Evolutionary conservation across 2,113 vertebrate species (phyloP).

Genomic region (Regulus satrapa): DNA sequence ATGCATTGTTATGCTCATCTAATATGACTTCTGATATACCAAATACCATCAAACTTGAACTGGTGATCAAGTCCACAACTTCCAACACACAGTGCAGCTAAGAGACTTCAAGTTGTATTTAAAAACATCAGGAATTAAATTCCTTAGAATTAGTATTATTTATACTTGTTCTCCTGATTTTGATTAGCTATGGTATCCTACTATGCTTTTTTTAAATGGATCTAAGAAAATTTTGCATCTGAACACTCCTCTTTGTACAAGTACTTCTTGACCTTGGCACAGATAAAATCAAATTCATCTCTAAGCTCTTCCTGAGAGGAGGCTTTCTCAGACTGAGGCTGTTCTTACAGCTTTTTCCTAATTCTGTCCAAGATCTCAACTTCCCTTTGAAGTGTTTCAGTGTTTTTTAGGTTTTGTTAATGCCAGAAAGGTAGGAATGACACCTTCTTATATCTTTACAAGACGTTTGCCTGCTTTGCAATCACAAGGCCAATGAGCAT

Average conservation of each 20-base stretch:
- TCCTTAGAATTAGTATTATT: background rate
- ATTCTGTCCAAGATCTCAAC: background rate
- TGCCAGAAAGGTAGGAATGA: background rate
- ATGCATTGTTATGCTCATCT: background rate
- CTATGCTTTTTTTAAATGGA: background rate
- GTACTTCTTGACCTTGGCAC: background rate
- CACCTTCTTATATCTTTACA: background rate
- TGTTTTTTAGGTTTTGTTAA: background rate
- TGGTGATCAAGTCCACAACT: background rate
- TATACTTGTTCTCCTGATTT: background rate
- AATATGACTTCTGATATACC: background rate
- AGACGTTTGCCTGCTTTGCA: background rate
- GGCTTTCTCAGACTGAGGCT: background rate
- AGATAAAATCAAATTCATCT: background rate
- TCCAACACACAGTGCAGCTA: background rate
- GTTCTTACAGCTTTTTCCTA: background rate
- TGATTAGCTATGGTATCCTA: background rate
- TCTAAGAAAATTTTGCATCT: background rate
- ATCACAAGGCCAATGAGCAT: background rate
- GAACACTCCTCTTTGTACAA: background rate
- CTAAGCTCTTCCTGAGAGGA: background rate
- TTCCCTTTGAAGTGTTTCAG: conserved; percentile 1
- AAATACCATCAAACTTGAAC: background rate
- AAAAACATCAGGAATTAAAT: background rate
- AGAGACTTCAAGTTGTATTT: background rate